Evolutionary conservation across 2,888 invertebrate genomes (phyloP), one percentile per base, ranked within the genome.

Genomic region (Agonopterix heracliana): DNA sequence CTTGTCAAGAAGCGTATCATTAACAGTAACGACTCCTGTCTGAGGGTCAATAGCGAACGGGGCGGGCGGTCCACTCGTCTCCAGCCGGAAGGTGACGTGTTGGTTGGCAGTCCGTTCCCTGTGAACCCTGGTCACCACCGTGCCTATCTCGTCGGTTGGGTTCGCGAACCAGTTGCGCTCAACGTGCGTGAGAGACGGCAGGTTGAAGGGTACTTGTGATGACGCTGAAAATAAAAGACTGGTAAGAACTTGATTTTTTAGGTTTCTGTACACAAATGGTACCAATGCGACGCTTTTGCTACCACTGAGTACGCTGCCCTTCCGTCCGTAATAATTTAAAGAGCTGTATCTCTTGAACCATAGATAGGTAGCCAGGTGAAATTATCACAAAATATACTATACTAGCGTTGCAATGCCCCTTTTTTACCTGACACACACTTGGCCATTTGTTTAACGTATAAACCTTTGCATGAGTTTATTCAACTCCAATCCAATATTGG

Each of bases 1-100:
- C 89, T 93, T 91, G 69, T 94, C 94, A 63, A 80, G 78, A 35
- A 96, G 88, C 0, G 95, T 93, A 67, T 95, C 93, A 66, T 95
- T 96, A 45, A 96, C 90, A 63, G 91, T 93, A 47, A 96, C 94
- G 4, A 92, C 92, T 34, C 96, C 96, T 0, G 93, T 93, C 3
- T 83, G 81, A 38, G 92, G 90, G 75, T 96, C 92, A 54, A 97
- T 96, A 43, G 89, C 81, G 72, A 96, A 96, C 1, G 96, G 96
- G 14, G 93, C 85, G 3, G 90, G 90, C 0, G 84, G 79, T 0
- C 83, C 86, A 1, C 69, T 70, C 0, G 92, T 91, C 71, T 95
- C 95, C 54, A 96, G 73, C 0, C 93, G 94, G 63, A 91, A 96
- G 45, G 86, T 90, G 36, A 95, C 83, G 9, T 84, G 81, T 65